A percentile compares a stretch with the other conserved stretches of the same genome.
Evolutionary conservation across 1,140 invertebrate species (phyloP).

Genomic region (Arctopsyche grandis): DNA sequence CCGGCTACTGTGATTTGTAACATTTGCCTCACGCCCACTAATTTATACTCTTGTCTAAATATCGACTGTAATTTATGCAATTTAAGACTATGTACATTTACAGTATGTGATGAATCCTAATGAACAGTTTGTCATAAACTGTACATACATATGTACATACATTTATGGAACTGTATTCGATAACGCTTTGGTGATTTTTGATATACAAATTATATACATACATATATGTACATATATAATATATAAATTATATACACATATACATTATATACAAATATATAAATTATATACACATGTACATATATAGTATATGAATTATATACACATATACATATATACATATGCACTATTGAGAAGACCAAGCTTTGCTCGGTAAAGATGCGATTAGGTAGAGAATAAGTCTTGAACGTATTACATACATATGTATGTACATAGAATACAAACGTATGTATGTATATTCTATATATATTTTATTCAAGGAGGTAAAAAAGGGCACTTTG

Average conservation of each 20-base stretch:
- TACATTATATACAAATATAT: background rate
- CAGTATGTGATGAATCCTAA: too few species aligned
- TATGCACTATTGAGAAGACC: too few species aligned
- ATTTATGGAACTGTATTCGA: background rate
- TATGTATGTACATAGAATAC: background rate
- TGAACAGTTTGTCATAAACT: background rate
- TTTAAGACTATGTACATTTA: background rate
- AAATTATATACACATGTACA: too few species aligned
- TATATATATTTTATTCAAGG: too few species aligned
- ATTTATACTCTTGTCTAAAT: background rate
- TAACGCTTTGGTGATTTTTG: too few species aligned
- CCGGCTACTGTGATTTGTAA: conserved; percentile 19
- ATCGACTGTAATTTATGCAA: background rate
- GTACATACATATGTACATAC: background rate
- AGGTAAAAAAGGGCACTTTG: too few species aligned
- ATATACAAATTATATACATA: background rate
- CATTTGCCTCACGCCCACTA: conserved; percentile 8
- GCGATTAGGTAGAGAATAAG: too few species aligned
- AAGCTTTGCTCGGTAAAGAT: too few species aligned
- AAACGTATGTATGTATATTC: too few species aligned
- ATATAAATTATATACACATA: background rate
- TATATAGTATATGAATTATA: too few species aligned
- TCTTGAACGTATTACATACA: too few species aligned
- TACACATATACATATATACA: too few species aligned
- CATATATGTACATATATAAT: background rate